phyloP scores from a whole-genome alignment of 2,888 invertebrate genomes.

The Chaitophorus viminalis region DNA sequence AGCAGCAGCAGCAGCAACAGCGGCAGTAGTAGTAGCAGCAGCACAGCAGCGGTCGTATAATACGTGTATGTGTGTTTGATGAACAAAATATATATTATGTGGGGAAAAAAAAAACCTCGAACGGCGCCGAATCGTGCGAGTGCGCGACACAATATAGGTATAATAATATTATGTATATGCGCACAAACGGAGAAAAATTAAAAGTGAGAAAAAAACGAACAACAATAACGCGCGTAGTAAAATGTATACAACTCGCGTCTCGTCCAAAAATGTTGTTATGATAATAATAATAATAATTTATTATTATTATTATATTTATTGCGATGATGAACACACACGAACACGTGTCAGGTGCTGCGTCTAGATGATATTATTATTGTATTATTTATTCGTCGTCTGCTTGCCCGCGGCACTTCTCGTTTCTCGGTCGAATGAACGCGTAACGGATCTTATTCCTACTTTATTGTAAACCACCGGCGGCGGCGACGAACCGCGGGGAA shows the following conservation, averaged over 20 bases:
- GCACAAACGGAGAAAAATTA: neutral
- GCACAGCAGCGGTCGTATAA: too few relatives aligned
- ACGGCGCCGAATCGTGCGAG: neutral
- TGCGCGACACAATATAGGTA: neutral
- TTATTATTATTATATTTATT: too few relatives aligned
- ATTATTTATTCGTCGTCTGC: neutral
- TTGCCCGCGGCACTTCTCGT: slow-evolving; percentile 48
- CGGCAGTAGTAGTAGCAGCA: too few relatives aligned
- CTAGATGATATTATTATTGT: too few relatives aligned
- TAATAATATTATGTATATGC: too few relatives aligned
- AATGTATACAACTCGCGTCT: too few relatives aligned
- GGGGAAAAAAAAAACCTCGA: neutral
- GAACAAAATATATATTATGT: neutral
- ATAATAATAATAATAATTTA: too few relatives aligned
- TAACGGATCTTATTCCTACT: slow-evolving; percentile 49
- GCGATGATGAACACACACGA: neutral
- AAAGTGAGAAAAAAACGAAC: neutral
- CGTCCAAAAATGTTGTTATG: too few relatives aligned
- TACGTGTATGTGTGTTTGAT: too few relatives aligned
- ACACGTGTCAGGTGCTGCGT: too few relatives aligned
- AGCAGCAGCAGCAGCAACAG: too few relatives aligned
- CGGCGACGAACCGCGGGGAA: slow-evolving; percentile 37
- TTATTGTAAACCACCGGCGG: neutral
- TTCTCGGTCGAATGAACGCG: slow-evolving; percentile 47
- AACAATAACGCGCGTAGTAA: neutral